Base-by-base conservation (phyloP, 2,888 invertebrate species). In the Orthosia cruda region DNA sequence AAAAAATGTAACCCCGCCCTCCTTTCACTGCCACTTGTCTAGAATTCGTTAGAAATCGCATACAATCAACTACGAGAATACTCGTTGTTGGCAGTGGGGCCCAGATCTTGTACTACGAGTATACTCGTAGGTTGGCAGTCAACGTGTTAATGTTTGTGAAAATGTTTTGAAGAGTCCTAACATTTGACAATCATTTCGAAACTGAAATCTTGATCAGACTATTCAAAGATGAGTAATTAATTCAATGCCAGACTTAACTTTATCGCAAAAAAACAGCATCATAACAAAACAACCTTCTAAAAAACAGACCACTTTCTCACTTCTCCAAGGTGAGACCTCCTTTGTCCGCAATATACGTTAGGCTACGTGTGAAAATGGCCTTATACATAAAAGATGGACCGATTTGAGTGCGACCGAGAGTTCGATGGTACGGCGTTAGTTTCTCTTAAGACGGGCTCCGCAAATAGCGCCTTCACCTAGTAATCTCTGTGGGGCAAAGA, bases 351-450 rank as follows among this genome's bases (percentile, higher is more conserved):
- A 70, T 70, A 59, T 72, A 77, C 65, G 67, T 63, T 78, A 74
- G 69, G 83, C 62, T 74, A 73, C 57, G 81, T 75, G 78, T 78
- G 81, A 61, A 81, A 88, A 88, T 88, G 73, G 82, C 80, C 86
- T 88, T 82, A 88, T 88, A 88, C 88, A 88, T 88, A 88, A 88
- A 88, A 88, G 84, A 88, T 88, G 65, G 67, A 58, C 54, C 83
- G 73, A 86, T 88, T 87, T 80, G 79, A 78, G 84, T 82, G 77
- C 77, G 81, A 80, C 77, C 68, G 77, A 68, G 32, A 76, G 71
- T 79, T 76, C 78, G 82, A 87, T 74, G 76, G 81, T 59, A 69
- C 55, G 75, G 72, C 67, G 83, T 77, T 64, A 83, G 83, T 84
- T 74, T 82, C 69, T 73, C 63, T 65, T 80, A 83, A 80, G 83